Conservation (phyloP, 2,113 vertebrate species). For the Spermophilus dauricus region DNA sequence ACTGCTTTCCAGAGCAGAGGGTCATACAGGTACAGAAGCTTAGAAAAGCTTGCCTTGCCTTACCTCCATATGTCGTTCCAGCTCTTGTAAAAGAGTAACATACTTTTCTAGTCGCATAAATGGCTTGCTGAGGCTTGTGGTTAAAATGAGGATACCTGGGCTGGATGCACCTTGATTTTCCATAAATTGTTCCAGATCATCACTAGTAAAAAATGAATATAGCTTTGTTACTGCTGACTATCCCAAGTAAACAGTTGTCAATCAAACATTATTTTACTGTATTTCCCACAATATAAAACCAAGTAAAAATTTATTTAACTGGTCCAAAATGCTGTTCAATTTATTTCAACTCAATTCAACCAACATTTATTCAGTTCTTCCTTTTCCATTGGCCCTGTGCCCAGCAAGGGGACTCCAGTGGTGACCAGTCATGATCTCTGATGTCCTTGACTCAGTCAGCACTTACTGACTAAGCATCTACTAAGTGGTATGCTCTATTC, state of each 20-base stretch:
- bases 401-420: not conserved
- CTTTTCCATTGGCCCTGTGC: not conserved
- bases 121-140: constrained; percentile 97
- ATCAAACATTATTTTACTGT: not conserved
- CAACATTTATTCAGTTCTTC: not conserved
- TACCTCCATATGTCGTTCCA: constrained; percentile 98
- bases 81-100: constrained; percentile 95
- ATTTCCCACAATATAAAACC: not conserved
- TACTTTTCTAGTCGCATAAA: constrained; percentile 99
- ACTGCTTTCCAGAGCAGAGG: not conserved
- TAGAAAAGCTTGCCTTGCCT: not conserved
- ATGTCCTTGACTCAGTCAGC: not conserved
- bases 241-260: not conserved
- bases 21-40: not conserved
- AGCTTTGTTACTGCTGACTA: not conserved
- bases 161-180: constrained; percentile 95
- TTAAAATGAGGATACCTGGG: constrained; percentile 95
- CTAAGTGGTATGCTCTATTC: not conserved
- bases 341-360: not conserved
- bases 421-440: not conserved
- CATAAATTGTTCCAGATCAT: constrained; percentile 97
- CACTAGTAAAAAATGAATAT: constrained; percentile 88
- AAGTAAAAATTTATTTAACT: not conserved
- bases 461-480: not conserved
- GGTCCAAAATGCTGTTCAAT: not conserved